Evolutionary conservation across 2,888 invertebrate species (phyloP).

Genomic region (Acanthopleura granulata): DNA sequence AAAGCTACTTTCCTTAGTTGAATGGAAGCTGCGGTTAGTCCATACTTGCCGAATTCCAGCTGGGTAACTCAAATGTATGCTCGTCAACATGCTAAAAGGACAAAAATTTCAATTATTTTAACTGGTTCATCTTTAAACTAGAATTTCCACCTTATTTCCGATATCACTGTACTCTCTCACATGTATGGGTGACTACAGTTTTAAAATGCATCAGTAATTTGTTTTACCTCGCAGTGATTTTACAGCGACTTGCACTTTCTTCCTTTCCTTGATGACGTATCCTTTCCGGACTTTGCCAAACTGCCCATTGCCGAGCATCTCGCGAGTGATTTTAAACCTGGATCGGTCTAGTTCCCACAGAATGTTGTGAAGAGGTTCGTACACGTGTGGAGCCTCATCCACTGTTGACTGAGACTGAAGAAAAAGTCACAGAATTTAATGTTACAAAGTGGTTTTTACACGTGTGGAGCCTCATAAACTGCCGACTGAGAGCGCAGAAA

Average conservation of each 20-base stretch:
- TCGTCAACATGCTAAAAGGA: too few relatives aligned
- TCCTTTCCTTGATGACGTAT: conserved; percentile 50
- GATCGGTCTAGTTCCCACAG: conserved; percentile 56
- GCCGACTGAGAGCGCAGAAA: too few relatives aligned
- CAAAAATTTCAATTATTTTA: too few relatives aligned
- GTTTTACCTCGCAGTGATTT: conserved; percentile 57
- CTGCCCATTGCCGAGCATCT: conserved; percentile 58
- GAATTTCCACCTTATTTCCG: too few relatives aligned
- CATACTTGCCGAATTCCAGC: too few relatives aligned
- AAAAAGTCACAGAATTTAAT: conserved; percentile 27
- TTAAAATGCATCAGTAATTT: too few relatives aligned
- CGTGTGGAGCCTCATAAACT: conserved; percentile 29
- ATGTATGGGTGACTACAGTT: too few relatives aligned
- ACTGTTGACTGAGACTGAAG: conserved; percentile 15
- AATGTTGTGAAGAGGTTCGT: conserved; percentile 56
- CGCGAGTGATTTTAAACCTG: conserved; percentile 51
- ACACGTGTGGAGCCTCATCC: conserved; percentile 39
- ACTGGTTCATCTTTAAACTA: too few relatives aligned
- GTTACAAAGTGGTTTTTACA: conserved; percentile 56
- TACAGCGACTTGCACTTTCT: conserved; percentile 55
- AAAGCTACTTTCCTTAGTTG: too few relatives aligned
- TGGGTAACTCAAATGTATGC: too few relatives aligned
- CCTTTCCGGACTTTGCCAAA: conserved; percentile 61
- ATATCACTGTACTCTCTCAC: too few relatives aligned
- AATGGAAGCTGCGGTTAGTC: too few relatives aligned